phyloP scores from a whole-genome alignment of 2,113 vertebrate species.

The Pungitius pungitius region DNA sequence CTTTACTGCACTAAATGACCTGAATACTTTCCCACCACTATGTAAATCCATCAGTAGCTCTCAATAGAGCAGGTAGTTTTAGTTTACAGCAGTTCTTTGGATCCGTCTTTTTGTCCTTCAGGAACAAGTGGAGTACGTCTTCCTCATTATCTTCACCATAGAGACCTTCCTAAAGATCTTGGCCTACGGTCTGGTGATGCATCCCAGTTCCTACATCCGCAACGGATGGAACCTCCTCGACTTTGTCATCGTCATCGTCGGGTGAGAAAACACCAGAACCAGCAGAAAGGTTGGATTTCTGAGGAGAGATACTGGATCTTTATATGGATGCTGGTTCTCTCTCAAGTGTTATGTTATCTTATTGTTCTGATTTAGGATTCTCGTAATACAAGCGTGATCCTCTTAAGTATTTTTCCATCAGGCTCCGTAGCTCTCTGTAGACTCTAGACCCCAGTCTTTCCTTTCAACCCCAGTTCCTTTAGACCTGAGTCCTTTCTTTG shows the following conservation, averaged over 20 bases:
- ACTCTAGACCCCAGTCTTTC: too few relatives aligned
- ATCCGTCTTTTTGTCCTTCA: slow-evolving; percentile 51
- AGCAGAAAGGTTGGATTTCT: neutral
- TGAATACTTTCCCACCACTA: neutral
- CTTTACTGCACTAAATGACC: neutral
- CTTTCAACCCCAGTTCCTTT: too few relatives aligned
- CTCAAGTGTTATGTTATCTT: too few relatives aligned
- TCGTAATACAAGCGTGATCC: too few relatives aligned
- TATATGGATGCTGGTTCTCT: neutral
- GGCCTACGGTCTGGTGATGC: slow-evolving; percentile 92
- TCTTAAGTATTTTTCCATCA: too few relatives aligned
- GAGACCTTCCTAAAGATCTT: slow-evolving; percentile 94
- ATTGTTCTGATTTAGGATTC: too few relatives aligned
- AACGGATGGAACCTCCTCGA: slow-evolving; percentile 96
- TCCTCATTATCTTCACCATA: slow-evolving; percentile 94
- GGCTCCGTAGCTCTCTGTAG: too few relatives aligned
- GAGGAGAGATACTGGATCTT: too few relatives aligned
- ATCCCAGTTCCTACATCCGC: slow-evolving; percentile 93
- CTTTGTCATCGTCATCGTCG: slow-evolving; percentile 93
- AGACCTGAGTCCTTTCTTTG: neutral
- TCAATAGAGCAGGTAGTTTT: neutral
- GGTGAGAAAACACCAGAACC: slow-evolving; percentile 67
- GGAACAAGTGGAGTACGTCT: slow-evolving; percentile 94
- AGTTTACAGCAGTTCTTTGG: neutral
- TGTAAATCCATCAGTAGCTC: neutral